Base-by-base conservation (phyloP, 1,140 invertebrate genomes). In the Chymomyza costata region DNA sequence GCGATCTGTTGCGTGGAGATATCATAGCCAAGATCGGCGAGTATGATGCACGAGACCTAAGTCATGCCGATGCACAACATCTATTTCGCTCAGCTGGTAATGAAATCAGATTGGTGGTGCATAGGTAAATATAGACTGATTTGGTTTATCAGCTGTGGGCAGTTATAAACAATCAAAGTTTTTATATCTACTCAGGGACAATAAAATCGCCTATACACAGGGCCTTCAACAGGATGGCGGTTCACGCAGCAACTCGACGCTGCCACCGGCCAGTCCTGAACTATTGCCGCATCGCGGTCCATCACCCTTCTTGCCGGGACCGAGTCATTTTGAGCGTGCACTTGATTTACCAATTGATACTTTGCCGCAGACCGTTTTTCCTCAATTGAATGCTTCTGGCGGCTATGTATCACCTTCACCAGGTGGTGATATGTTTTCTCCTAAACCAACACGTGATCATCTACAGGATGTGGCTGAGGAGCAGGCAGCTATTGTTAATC, bases 61-160 rank as follows among this genome's bases (percentile, higher is more conserved):
- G 93, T 69, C 96, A 97, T 84, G 92, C 95, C 86, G 94, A 97
- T 86, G 96, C 95, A 18, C 93, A 95, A 86, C 93, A 93, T 82
- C 86, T 96, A 48, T 96, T 97, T 86, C 92, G 92, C 85, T 93
- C 92, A 85, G 92, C 93, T 54, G 92, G 88, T 49, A 91, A 89
- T 67, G 88, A 89, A 74, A 91, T 91, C 61, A 88, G 88, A 80
- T 85, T 91, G 41, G 90, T 90, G 30, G 89, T 91, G 30, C 90
- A 91, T 83, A 90, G 90, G 90, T 91, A 86, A 83, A n/a, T n/a
- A n/a, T n/a, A n/a, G n/a, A n/a, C n/a, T n/a, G n/a, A n/a, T n/a
- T n/a, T n/a, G n/a, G n/a, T n/a, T n/a, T n/a, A n/a, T n/a, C n/a
- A n/a, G n/a, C n/a, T n/a, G n/a, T n/a, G n/a, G n/a, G n/a, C n/a